Evolutionary conservation across 2,113 vertebrate species (phyloP), one percentile per base, ranked within the genome.

Genomic region (Lichenostomus cassidix): DNA sequence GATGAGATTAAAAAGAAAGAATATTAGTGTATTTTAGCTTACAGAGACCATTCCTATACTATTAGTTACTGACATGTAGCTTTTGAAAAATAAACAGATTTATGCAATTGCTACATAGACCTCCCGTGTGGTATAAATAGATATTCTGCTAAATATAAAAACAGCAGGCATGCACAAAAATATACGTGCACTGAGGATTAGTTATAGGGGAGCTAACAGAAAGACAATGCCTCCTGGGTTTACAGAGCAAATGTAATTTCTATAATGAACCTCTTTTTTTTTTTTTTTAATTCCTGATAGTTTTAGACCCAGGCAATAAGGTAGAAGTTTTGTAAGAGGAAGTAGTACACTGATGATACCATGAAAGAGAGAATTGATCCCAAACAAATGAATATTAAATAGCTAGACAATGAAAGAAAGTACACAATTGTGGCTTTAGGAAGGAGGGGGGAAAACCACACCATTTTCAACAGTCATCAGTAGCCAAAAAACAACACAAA

Each of bases 161-260:
- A 35, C 19, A 91, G 89, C 18, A 68, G 28, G 47, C 83, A 89
- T 12, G 35, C 74, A 90, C 63, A 93, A 75, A 96, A 83, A 95
- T 74, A 85, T 31, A 87, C 52, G 91, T 58, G 82, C 80, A 91
- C 78, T 92, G 94, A 93, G 76, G 88, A 93, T 96, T 97, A 92
- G 69, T 96, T 97, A 94, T 76, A 96, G 33, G 87, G 94, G 85
- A 97, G 58, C 83, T 76, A 95, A 96, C 76, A 88, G 62, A 93
- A 97, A 96, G 92, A 97, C 71, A 95, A 88, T 97, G 97, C 96
- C 97, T 98, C 95, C 97, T 97, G 97, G 97, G 96, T 97, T 96
- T 95, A 92, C 76, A 92, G 90, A 87, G 91, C 83, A 97, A 98
- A 97, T 92, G 91, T 96, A 96, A 97, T 98, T 97, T 97, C 95